Evolutionary conservation across 37 sponge, comb jelly and placozoan genomes (phyloP).

Genomic region (Ianthella basta): DNA sequence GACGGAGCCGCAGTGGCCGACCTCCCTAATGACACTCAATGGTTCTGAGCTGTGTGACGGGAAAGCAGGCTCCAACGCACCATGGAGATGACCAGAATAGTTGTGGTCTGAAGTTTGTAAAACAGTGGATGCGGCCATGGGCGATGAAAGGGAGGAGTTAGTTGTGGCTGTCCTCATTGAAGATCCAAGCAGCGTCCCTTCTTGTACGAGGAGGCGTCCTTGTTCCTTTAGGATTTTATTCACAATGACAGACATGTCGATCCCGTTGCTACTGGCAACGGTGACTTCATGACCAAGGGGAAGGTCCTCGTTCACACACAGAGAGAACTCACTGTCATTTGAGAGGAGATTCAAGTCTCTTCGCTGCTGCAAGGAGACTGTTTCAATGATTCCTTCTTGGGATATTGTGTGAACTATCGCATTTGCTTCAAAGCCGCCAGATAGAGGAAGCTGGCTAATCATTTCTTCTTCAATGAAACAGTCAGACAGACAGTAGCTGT

Average conservation of each 20-base stretch:
- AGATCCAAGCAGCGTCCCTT: no score
- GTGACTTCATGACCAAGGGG: background rate
- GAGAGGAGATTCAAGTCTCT: background rate
- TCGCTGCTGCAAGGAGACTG: background rate
- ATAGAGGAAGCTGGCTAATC: background rate
- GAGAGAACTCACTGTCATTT: background rate
- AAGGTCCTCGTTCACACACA: background rate
- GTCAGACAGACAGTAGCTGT: slow-evolving; percentile 51
- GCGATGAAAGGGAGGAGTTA: no score
- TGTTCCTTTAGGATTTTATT: background rate
- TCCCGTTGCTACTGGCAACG: background rate
- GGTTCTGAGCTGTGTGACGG: no score
- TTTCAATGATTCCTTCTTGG: background rate
- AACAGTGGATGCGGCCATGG: no score
- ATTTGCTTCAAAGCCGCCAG: background rate
- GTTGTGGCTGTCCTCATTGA: no score
- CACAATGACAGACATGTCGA: background rate
- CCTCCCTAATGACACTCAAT: no score
- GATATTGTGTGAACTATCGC: background rate
- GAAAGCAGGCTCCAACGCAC: background rate
- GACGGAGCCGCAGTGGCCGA: no score
- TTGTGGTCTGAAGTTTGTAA: background rate
- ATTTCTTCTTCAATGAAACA: slow-evolving; percentile 27
- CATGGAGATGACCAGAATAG: slow-evolving; percentile 3
- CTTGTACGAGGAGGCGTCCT: no score